These are phyloP conservation scores for Phoenoteleia sp. DNA, from an alignment of 2,888 invertebrate species.

Conservation along the genomic window DNA sequence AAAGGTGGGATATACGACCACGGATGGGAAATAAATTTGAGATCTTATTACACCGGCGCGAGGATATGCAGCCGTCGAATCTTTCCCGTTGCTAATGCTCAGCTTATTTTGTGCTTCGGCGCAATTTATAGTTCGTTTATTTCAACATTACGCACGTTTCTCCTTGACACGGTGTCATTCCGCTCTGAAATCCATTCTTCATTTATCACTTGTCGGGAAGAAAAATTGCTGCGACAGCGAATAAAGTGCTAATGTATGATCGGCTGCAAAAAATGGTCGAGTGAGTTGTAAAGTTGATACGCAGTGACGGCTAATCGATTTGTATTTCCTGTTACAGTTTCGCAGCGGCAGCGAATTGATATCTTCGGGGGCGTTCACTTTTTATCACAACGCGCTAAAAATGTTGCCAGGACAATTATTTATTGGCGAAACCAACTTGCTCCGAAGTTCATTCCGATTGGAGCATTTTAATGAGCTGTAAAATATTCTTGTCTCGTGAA, in stretches of 20 bases:
- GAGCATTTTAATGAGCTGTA: constrained; percentile 45
- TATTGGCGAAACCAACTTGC: background rate
- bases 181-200: constrained; percentile 58
- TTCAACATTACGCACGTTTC: constrained; percentile 46
- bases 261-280: constrained; percentile 66
- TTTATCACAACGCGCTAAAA: constrained; percentile 30
- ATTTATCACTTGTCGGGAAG: constrained; percentile 64
- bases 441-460: constrained; percentile 22
- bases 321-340: constrained; percentile 62
- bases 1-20: background rate
- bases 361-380: constrained; percentile 47
- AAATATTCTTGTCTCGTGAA: constrained; percentile 43
- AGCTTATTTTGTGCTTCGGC: constrained; percentile 6
- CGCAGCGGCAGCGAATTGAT: constrained; percentile 58
- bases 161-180: constrained; percentile 54
- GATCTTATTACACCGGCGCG: background rate
- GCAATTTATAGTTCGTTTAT: constrained; percentile 48
- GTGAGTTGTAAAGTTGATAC: constrained; percentile 66
- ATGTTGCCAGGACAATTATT: constrained; percentile 35
- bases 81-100: background rate
- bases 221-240: constrained; percentile 65
- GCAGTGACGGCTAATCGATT: constrained; percentile 69
- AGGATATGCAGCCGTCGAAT: background rate
- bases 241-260: constrained; percentile 70
- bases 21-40: background rate